These are phyloP conservation scores for Polyploca ridens DNA, from an alignment of 2,888 invertebrate species.

Conservation along the genomic window DNA sequence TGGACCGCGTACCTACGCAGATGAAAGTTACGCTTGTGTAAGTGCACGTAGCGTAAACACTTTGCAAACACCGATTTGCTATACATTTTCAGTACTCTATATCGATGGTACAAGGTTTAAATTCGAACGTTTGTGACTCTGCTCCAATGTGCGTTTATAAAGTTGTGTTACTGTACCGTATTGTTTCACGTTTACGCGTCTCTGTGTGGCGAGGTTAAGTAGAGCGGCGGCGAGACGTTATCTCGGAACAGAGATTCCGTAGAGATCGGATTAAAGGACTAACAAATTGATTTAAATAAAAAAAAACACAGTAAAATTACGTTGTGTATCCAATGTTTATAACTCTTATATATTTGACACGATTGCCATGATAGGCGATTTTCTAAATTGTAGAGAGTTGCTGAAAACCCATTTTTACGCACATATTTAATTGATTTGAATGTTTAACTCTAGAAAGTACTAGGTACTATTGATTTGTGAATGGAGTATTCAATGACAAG, in stretches of 20 bases:
- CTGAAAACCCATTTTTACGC: not conserved
- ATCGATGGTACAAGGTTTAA: constrained; percentile 38
- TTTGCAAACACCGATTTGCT: constrained; percentile 39
- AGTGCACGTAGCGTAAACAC: constrained; percentile 64
- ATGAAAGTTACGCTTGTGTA: constrained; percentile 58
- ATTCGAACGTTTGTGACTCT: constrained; percentile 35
- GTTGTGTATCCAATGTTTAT: not conserved
- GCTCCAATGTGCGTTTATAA: constrained; percentile 54
- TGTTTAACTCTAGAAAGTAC: no score
- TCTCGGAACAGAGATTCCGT: constrained; percentile 80
- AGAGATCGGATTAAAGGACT: constrained; percentile 70
- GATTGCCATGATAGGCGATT: not conserved
- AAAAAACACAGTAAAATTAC: not conserved
- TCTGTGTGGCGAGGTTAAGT: constrained; percentile 84
- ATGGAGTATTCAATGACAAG: not conserved
- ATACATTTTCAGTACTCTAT: constrained; percentile 42
- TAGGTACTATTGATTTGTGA: no score
- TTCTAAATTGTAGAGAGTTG: not conserved
- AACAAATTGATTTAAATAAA: constrained; percentile 40
- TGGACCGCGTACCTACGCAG: constrained; percentile 54
- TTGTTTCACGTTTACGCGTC: constrained; percentile 83
- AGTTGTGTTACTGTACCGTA: constrained; percentile 80
- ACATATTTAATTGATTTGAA: no score
- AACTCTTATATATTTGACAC: not conserved
- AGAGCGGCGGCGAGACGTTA: constrained; percentile 84